Conservation (phyloP, 2,797 vertebrate species). For the Hafferia zeledoni region DNA sequence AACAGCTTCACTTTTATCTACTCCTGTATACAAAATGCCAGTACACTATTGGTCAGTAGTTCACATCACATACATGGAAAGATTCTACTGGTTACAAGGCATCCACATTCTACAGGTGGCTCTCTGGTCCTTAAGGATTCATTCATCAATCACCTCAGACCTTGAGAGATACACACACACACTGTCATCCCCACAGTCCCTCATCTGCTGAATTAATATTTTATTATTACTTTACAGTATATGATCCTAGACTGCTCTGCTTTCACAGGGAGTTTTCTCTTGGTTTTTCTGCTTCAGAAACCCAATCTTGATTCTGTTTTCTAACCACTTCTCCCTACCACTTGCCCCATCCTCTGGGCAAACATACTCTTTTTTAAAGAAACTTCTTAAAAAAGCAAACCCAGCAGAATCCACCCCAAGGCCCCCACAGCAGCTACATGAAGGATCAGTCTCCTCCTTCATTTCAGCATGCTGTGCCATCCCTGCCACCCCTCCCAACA, state of each 20-base stretch:
- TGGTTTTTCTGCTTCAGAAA: background rate
- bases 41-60: too few relatives aligned
- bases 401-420: background rate
- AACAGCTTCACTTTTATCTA: too few relatives aligned
- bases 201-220: background rate
- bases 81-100: too few relatives aligned
- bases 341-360: background rate
- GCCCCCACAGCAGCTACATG: rapidly evolving
- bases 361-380: background rate
- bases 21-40: too few relatives aligned
- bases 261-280: background rate
- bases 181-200: too few relatives aligned
- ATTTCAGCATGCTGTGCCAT: background rate
- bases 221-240: background rate
- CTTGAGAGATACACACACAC: too few relatives aligned
- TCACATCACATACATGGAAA: too few relatives aligned
- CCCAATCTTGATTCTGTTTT: background rate
- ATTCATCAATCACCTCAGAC: too few relatives aligned
- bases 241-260: background rate
- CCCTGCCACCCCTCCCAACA: background rate
- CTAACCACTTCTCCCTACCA: background rate
- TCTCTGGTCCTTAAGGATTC: too few relatives aligned
- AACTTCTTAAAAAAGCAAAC: background rate
- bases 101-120: too few relatives aligned
- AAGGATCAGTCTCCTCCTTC: background rate